Evolutionary conservation across 2,888 invertebrate species (phyloP), one percentile per base, ranked within the genome.

Genomic region (Shargacucullia verbasci): DNA sequence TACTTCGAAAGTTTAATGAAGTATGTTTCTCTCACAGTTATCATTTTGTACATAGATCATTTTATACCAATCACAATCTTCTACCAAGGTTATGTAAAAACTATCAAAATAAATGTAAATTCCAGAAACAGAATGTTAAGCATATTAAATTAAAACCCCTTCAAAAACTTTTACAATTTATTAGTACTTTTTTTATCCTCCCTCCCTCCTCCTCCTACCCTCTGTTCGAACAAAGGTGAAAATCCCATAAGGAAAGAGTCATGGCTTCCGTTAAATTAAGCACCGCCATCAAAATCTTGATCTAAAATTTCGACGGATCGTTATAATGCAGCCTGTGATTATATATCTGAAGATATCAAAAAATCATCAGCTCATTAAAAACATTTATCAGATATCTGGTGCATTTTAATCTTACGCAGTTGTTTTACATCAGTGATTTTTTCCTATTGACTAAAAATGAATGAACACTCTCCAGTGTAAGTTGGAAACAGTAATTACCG

Each of bases 1-100:
- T 91, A 90, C 86, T 91, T 87, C 76, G 77, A 82, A 89, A 91
- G 86, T 91, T 91, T 90, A 90, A 90, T 89, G 87, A 90, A 87
- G 86, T 85, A 84, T 84, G 73, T 82, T 84, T 79, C 80, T 70
- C 80, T 70, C 68, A 69, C 78, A 78, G 74, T 78, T 68, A 72
- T 76, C 70, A 66, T 72, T 68, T 61, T 60, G 50, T 64, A 49
- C 53, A 58, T 8, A 29, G 1, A 2, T 9, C 7, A 29, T 1
- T 29, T 29, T 9, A 4, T 2, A 29, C 29, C 29, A 20, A 20
- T 20, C 20, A 20, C 20, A 20, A 20, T 20, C 20, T 20, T 8
- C 41, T 41, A 27, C 45, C 38, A 38, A 46, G 59, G 49, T 35
- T 54, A 63, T 39, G 34, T 9, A 6, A 34, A 70, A 43, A 61